Base-by-base conservation (phyloP, 2,113 vertebrate species). In the Hucho hucho region DNA sequence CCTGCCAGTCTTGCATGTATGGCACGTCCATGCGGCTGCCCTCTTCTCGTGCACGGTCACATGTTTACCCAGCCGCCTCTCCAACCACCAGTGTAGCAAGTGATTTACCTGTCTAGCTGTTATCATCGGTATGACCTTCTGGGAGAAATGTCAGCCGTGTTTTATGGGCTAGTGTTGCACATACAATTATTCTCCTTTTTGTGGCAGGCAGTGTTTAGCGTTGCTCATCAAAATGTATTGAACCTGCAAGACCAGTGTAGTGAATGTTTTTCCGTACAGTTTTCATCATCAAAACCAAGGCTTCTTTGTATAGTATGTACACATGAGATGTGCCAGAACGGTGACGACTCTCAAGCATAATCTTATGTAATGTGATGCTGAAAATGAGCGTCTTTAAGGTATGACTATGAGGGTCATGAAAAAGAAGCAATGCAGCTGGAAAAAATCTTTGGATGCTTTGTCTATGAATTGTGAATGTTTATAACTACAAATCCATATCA, bases 1-100 rank as follows among this genome's bases (percentile, higher is more conserved):
- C 6, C 63, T 68, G 32, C 29, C 13, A 28, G 84, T 81, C 71
- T 22, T 56, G 68, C 63, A 85, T 84, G 86, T 47, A 32, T 77
- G 18, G 82, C 85, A 88, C 84, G 73, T 85, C 25, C 65, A 32
- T 22, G 26, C 18, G 46, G 63, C 43, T 58, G 22, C 26, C 47
- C 20, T 49, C 4, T 29, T 53, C 11, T 20, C 4, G 47, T 26
- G 49, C 28, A 56, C 16, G 28, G 46, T 37, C 29, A 65, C 71
- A 13, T 13, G 65, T 63, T 70, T 16, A 25, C 6, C 58, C 20
- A 43, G n/a, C 18, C 37, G 37, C 37, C 6, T 0, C 9, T 46
- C 24, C 28, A 69, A 14, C 53, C 64, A 46, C 6, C 56, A 46
- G 49, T 75, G 65, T 12, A 53, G 61, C 37, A 74, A 47, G 47